A percentile compares a stretch with the other conserved stretches of the same genome.
phyloP scores from a whole-genome alignment of 53 echinoderm and acorn worm species.

The Paelopatides confundens region DNA sequence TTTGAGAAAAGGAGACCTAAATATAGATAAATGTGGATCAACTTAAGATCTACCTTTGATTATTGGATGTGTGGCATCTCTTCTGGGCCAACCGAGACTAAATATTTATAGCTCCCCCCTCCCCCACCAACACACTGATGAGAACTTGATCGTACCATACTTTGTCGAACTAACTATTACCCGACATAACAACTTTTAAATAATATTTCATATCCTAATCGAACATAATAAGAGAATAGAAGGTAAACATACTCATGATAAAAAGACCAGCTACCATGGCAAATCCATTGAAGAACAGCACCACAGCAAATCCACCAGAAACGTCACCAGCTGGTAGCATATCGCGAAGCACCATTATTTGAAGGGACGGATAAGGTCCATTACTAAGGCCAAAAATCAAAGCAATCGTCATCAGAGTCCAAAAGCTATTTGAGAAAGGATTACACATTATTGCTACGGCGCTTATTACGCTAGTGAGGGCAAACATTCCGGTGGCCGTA shows the following conservation, averaged over 20 bases:
- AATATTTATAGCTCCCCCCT: no score
- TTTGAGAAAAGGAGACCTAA: no score
- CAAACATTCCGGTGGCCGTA: neutral
- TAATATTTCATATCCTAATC: no score
- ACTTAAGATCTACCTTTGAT: no score
- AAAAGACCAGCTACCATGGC: constrained; percentile 3
- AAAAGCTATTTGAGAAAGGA: neutral
- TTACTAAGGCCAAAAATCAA: constrained; percentile 10
- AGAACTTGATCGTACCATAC: no score
- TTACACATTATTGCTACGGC: neutral
- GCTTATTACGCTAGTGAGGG: neutral
- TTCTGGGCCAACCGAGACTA: no score
- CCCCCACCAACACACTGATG: no score
- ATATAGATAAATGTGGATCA: no score
- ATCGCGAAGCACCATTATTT: constrained; percentile 27
- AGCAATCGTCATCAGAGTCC: neutral
- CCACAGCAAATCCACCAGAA: neutral
- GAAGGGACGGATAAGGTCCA: constrained; percentile 17
- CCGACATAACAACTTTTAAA: no score
- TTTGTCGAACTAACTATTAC: no score
- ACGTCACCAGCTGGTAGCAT: constrained; percentile 1
- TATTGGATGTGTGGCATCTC: no score
- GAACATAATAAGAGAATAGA: no score
- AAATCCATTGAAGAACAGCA: constrained; percentile 26
- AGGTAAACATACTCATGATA: neutral